A percentile compares a stretch with the other conserved stretches of the same genome.
Conservation (phyloP, 2,888 invertebrate species). For the Parnassius apollo region DNA sequence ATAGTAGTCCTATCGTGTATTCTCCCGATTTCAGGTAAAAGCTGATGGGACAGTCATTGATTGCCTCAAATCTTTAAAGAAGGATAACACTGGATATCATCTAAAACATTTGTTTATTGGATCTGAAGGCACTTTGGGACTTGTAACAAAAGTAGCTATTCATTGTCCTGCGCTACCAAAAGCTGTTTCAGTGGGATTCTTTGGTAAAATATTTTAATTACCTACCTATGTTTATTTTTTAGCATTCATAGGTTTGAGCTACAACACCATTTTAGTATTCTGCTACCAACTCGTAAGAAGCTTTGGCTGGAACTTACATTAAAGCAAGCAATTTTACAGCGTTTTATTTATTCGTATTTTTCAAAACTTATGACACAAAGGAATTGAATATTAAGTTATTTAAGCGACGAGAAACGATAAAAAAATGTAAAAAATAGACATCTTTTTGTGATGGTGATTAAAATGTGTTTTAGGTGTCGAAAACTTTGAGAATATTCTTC, state of each 20-base stretch:
- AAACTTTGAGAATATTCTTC: slow-evolving; percentile 88
- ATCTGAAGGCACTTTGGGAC: slow-evolving; percentile 97
- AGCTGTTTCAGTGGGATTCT: slow-evolving; percentile 91
- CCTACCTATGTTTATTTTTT: neutral
- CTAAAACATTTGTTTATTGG: slow-evolving; percentile 98
- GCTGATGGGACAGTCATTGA: slow-evolving; percentile 93
- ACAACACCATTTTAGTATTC: too few relatives aligned
- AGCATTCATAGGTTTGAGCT: too few relatives aligned
- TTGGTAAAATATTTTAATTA: slow-evolving; percentile 83
- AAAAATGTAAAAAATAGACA: too few relatives aligned
- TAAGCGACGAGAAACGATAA: too few relatives aligned
- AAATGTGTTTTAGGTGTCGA: slow-evolving; percentile 80
- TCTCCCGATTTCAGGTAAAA: slow-evolving; percentile 82
- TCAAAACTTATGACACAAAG: too few relatives aligned
- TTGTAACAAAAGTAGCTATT: slow-evolving; percentile 95
- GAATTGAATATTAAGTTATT: too few relatives aligned
- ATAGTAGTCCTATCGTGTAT: too few relatives aligned
- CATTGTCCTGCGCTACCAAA: slow-evolving; percentile 93
- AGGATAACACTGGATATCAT: slow-evolving; percentile 99
- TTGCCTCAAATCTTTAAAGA: slow-evolving; percentile 91
- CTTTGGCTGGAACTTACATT: too few relatives aligned
- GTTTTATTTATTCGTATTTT: too few relatives aligned
- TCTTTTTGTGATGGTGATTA: neutral
- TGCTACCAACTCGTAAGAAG: too few relatives aligned
- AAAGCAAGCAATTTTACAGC: too few relatives aligned